phyloP scores from a whole-genome alignment of 2,888 invertebrate species.

The Notocelia uddmanniana region DNA sequence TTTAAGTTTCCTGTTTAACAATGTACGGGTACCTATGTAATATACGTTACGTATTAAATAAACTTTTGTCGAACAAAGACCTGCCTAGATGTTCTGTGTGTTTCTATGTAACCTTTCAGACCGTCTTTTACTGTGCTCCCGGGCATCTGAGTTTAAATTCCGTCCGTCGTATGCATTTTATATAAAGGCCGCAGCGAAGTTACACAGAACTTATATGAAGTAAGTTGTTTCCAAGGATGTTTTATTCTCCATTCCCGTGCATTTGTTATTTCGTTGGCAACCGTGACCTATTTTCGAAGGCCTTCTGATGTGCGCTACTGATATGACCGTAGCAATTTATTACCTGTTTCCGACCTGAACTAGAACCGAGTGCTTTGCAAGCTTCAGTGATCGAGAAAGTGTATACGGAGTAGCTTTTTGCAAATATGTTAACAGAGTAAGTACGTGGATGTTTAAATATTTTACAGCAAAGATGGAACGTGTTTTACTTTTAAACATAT shows the following conservation, averaged over 20 bases:
- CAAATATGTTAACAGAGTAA: background rate
- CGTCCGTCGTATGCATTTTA: conserved; percentile 26
- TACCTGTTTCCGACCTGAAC: conserved; percentile 49
- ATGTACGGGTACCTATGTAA: background rate
- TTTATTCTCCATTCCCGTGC: conserved; percentile 54
- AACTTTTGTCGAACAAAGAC: conserved; percentile 2
- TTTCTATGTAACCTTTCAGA: conserved; percentile 13
- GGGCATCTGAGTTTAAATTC: conserved; percentile 31
- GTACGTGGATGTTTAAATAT: background rate
- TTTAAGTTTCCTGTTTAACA: too few relatives aligned
- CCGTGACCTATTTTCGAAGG: conserved; percentile 71
- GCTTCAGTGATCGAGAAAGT: conserved; percentile 35
- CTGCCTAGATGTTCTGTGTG: background rate
- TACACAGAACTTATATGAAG: conserved; percentile 31
- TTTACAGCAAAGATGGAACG: background rate
- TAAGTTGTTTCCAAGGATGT: conserved; percentile 50
- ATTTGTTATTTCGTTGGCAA: conserved; percentile 59
- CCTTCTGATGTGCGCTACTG: conserved; percentile 68
- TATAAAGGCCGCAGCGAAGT: conserved; percentile 24
- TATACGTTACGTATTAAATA: background rate
- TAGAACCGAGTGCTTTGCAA: conserved; percentile 42
- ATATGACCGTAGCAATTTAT: conserved; percentile 66
- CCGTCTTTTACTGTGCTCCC: conserved; percentile 15
- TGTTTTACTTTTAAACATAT: background rate
- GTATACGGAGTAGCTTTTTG: background rate